Conservation (phyloP, 92 coral and sea anemone genomes). For the Phenganax subtilis region DNA sequence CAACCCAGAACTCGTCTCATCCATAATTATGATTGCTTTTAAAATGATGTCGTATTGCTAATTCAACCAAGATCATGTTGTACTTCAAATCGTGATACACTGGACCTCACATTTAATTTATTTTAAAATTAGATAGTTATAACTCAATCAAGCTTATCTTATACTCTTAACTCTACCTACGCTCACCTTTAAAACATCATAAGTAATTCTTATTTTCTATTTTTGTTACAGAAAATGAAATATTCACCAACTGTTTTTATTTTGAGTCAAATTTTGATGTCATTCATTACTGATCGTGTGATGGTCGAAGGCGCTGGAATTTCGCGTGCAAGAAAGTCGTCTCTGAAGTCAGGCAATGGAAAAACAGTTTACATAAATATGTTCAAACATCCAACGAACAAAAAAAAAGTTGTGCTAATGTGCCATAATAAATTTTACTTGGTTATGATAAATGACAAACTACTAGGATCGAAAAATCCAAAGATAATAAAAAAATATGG, state of each 20-base stretch:
- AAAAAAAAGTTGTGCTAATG: conserved; percentile 19
- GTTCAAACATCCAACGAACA: conserved; percentile 15
- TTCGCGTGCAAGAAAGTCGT: background rate
- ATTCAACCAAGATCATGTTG: too few species aligned
- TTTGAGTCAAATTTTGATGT: background rate
- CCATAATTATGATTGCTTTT: too few species aligned
- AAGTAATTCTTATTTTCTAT: background rate
- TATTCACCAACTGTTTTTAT: conserved; percentile 1
- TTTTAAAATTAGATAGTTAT: too few species aligned
- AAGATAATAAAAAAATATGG: conserved; percentile 8
- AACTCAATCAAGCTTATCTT: too few species aligned
- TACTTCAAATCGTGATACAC: too few species aligned
- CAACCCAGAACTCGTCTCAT: too few species aligned
- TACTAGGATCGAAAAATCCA: conserved; percentile 12
- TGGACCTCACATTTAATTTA: too few species aligned
- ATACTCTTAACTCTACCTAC: too few species aligned
- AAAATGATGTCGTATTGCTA: too few species aligned
- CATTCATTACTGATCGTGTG: background rate
- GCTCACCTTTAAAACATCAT: too few species aligned
- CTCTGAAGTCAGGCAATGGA: background rate
- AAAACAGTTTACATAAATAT: background rate
- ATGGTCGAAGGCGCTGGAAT: background rate
- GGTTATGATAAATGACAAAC: background rate
- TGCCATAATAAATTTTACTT: background rate
- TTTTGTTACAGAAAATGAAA: conserved; percentile 6